Evolutionary conservation across 2,113 vertebrate species (phyloP).

Genomic region (Vidua macroura): DNA sequence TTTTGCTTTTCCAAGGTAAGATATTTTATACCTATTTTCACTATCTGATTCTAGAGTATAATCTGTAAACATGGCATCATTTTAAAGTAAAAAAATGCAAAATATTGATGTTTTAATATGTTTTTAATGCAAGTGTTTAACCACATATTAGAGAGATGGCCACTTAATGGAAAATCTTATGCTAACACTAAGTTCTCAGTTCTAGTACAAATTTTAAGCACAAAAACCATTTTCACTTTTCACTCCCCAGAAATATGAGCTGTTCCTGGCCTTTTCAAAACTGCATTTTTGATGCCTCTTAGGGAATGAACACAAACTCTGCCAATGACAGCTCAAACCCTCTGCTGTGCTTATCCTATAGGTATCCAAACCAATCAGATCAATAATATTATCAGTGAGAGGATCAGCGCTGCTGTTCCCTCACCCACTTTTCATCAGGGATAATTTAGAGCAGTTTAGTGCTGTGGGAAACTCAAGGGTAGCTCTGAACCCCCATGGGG

Average conservation of each 20-base stretch:
- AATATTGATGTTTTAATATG: not conserved
- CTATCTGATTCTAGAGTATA: not conserved
- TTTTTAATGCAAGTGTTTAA: not conserved
- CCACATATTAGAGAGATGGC: not conserved
- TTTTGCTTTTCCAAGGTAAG: not conserved
- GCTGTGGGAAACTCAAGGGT: not conserved
- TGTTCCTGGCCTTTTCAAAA: not conserved
- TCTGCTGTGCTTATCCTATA: not conserved
- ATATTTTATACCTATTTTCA: not conserved
- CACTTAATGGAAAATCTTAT: not conserved
- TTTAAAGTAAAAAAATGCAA: not conserved
- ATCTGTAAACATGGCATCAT: not conserved
- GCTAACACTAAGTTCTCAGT: not conserved
- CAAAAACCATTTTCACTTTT: not conserved
- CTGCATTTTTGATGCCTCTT: not conserved
- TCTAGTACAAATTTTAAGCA: not conserved
- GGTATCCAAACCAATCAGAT: not conserved
- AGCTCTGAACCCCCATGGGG: not conserved
- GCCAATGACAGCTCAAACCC: not conserved
- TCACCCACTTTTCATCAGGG: not conserved
- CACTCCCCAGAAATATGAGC: not conserved
- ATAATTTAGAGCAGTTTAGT: not conserved
- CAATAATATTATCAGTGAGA: not conserved
- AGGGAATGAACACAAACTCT: not conserved
- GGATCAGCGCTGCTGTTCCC: not conserved